Percentiles rank a stretch among this genome's conserved stretches.
Conservation (phyloP, 1,140 invertebrate species). For the Whitmania pigra region DNA sequence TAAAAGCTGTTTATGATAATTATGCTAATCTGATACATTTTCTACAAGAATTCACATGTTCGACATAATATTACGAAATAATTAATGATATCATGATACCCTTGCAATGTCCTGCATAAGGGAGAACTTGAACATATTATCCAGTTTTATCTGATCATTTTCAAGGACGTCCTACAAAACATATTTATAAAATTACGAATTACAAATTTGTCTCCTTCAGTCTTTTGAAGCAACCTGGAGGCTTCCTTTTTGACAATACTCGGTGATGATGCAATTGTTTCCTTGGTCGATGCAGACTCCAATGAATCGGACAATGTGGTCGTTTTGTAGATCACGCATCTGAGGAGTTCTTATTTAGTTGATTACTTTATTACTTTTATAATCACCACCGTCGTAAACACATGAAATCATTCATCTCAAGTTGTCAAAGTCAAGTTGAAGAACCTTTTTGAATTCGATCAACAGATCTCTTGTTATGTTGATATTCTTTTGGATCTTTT, state of each 20-base stretch:
- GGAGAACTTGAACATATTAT: conserved; percentile 44
- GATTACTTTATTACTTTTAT: conserved; percentile 8
- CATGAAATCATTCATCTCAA: background rate
- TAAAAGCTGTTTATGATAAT: too few species aligned
- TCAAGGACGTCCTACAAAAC: conserved; percentile 75
- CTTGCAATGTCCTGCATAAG: conserved; percentile 85
- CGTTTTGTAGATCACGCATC: conserved; percentile 90
- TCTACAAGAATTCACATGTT: too few species aligned
- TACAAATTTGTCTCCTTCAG: conserved; percentile 13
- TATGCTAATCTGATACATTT: too few species aligned
- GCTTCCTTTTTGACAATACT: conserved; percentile 89
- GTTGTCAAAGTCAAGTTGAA: conserved; percentile 25
- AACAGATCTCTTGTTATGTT: conserved; percentile 71
- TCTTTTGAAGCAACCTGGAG: conserved; percentile 49
- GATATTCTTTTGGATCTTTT: conserved; percentile 59
- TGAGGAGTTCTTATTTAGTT: conserved; percentile 32
- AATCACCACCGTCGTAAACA: background rate
- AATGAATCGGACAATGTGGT: conserved; percentile 84
- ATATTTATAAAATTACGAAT: background rate
- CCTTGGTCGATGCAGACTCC: conserved; percentile 76
- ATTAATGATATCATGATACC: conserved; percentile 30
- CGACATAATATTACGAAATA: too few species aligned
- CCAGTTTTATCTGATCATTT: conserved; percentile 74
- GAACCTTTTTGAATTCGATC: conserved; percentile 72
- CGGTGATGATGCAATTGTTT: conserved; percentile 65